Conservation (phyloP, 2,888 invertebrate genomes). For the Autographa gamma region DNA sequence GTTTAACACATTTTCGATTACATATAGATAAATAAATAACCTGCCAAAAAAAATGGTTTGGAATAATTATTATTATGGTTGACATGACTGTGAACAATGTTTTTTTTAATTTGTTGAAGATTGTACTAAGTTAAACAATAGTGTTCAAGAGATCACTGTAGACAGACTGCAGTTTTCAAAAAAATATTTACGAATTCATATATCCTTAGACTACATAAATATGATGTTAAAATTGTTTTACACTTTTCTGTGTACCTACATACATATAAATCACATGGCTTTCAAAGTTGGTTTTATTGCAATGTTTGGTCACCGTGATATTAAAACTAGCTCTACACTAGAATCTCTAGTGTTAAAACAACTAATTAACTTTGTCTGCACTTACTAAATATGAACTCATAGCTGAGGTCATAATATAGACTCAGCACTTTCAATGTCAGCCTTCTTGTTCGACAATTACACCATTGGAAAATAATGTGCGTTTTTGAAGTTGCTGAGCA, state of each 20-base stretch:
- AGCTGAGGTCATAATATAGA: constrained; percentile 27
- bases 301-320: constrained; percentile 44
- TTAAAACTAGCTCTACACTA: constrained; percentile 45
- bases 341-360: constrained; percentile 29
- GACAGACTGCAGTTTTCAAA: not conserved
- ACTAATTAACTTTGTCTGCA: constrained; percentile 46
- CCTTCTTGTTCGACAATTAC: constrained; percentile 45
- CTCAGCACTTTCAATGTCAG: constrained; percentile 38
- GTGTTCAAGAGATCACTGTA: constrained; percentile 7
- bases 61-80: too few relatives aligned
- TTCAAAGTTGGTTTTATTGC: constrained; percentile 36
- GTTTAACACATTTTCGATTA: not conserved
- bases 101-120: too few relatives aligned
- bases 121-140: not conserved
- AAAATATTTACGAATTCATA: not conserved
- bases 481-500: constrained; percentile 25
- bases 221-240: constrained; percentile 13
- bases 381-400: constrained; percentile 44
- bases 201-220: constrained; percentile 9
- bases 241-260: constrained; percentile 6
- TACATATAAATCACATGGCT: constrained; percentile 25
- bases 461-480: constrained; percentile 34
- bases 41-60: not conserved
- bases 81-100: too few relatives aligned
- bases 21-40: not conserved